phyloP scores from a whole-genome alignment of 2,797 vertebrate genomes.

The Spinibarbus caldwelli region DNA sequence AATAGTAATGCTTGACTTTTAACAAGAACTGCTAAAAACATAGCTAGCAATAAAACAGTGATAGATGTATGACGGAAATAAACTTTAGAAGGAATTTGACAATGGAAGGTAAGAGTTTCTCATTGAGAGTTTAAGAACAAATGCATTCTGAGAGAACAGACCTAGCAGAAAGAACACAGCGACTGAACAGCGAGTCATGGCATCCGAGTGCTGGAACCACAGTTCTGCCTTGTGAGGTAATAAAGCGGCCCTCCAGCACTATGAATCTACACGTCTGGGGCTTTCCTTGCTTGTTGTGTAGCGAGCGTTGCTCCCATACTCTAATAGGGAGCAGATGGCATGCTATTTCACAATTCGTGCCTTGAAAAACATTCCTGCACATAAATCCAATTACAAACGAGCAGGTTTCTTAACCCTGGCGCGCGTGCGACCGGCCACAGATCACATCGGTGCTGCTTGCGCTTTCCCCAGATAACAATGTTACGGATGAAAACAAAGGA shows the following conservation, averaged over 20 bases:
- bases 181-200: conserved; percentile 12
- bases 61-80: too few relatives aligned
- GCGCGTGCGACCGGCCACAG: conserved; percentile 54
- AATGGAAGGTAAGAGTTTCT: background rate
- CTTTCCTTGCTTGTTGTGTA: conserved; percentile 79
- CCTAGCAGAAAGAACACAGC: conserved; percentile 63
- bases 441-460: background rate
- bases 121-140: conserved; percentile 16
- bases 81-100: background rate
- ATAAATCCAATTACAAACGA: conserved; percentile 78
- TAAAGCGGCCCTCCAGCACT: conserved; percentile 73
- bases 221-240: conserved; percentile 64
- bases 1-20: background rate
- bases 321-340: conserved; percentile 83
- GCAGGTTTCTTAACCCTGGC: conserved; percentile 66
- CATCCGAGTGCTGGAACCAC: too few relatives aligned
- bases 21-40: background rate
- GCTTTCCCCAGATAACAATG: conserved; percentile 32
- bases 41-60: background rate
- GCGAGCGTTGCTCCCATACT: conserved; percentile 68
- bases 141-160: background rate
- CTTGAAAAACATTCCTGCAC: conserved; percentile 82
- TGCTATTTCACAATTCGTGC: conserved; percentile 80
- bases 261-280: conserved; percentile 78
- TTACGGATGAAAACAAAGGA: conserved; percentile 16